Base-by-base conservation (phyloP, 2,113 vertebrate species). In the Phyllopteryx taeniolatus region DNA sequence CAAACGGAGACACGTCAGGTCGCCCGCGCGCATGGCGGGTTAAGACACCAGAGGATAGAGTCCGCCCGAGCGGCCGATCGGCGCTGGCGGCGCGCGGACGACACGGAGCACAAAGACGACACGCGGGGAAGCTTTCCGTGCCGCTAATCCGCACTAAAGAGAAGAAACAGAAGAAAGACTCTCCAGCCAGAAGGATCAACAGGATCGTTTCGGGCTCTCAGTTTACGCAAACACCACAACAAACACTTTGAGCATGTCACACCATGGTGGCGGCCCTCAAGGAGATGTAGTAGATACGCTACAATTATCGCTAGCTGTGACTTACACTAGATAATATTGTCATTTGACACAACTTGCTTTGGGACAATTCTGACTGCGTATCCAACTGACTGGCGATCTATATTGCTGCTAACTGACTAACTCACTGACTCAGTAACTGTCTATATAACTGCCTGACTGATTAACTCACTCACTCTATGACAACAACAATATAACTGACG, bases 51-150 rank as follows among this genome's bases (percentile, higher is more conserved):
- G 66, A 69, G 73, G 49, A 77, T 67, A 22, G 79, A 76, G 77
- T 80, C 78, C 81, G 70, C 84, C 85, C 73, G 74, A 77, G 85
- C 84, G 69, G 83, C 73, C 83, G 78, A 88, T 75, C 66, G 74
- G 69, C 80, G 63, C 43, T 22, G 75, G 68, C 79, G 68, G 31
- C 77, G 59, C 80, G 75, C 75, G 85, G 81, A 77, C 67, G 62
- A n/a, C n/a, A 74, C 17, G 63, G 75, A 67, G 19, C 69, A 60
- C 57, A 72, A 79, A 53, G 75, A 65, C 68, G 69, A 56, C 51
- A 33, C 56, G n/a, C 19, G 47, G 63, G 0, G 0, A 17, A 1
- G 35, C 57, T 4, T 15, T 73, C 44, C 27, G n/a, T 20, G 63
- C 35, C 42, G 49, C 5, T 74, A 39, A 68, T 76, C 72, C 33